A percentile compares a stretch with the other conserved stretches of the same genome.
Evolutionary conservation across 2,888 invertebrate species (phyloP).

Genomic region (Tenthredo distinguenda): DNA sequence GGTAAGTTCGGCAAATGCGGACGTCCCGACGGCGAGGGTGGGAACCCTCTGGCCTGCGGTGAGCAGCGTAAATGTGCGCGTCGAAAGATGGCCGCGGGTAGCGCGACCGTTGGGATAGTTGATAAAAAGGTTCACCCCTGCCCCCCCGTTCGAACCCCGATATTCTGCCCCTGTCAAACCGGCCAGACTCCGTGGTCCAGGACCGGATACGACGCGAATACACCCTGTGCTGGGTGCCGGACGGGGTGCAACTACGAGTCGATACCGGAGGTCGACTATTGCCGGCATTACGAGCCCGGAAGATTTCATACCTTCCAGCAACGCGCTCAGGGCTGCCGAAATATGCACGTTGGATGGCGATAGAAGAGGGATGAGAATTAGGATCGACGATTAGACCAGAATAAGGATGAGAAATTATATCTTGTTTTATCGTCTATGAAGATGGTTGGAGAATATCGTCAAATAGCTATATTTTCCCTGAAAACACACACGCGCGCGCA

Average conservation of each 20-base stretch:
- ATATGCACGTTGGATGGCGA: not conserved
- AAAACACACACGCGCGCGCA: too few species aligned
- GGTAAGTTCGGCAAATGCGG: constrained; percentile 40
- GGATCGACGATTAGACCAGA: too few species aligned
- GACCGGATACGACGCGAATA: not conserved
- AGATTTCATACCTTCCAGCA: not conserved
- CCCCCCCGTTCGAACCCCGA: not conserved
- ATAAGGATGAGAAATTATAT: too few species aligned
- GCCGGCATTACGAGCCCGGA: not conserved
- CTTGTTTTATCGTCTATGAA: too few species aligned
- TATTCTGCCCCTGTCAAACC: not conserved
- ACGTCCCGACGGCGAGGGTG: constrained; percentile 42
- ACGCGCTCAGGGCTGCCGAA: not conserved
- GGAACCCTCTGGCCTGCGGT: constrained; percentile 18
- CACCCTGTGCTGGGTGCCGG: not conserved
- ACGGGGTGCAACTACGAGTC: not conserved
- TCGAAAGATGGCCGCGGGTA: constrained; percentile 29
- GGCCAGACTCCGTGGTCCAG: not conserved
- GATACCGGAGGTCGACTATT: not conserved
- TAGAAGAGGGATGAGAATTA: not conserved
- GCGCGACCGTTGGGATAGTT: constrained; percentile 42
- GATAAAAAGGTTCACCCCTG: constrained; percentile 19
- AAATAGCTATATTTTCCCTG: not conserved
- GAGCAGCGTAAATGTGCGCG: constrained; percentile 38
- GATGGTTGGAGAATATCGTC: too few species aligned